phyloP scores from a whole-genome alignment of 1,140 invertebrate genomes.

The Cydia pomonella region DNA sequence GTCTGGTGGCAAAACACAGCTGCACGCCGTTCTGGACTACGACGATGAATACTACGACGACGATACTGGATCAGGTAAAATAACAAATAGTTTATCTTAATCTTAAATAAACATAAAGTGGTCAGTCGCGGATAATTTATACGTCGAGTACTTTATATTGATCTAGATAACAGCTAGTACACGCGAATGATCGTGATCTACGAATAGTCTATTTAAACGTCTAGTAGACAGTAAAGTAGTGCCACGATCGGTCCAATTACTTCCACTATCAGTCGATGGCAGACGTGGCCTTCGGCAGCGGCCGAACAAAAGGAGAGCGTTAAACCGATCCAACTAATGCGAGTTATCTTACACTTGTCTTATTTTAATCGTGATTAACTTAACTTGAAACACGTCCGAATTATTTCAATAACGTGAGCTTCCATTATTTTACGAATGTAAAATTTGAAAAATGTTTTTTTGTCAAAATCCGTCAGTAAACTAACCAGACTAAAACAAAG shows the following conservation, averaged over 20 bases:
- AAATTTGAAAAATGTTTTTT: not conserved
- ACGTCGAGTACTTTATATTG: slow-evolving; percentile 32
- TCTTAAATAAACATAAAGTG: slow-evolving; percentile 36
- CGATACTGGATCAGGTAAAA: slow-evolving; percentile 61
- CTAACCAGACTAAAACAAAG: too few species aligned
- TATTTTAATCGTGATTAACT: slow-evolving; percentile 22
- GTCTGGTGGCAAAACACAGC: slow-evolving; percentile 82
- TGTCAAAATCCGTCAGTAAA: too few species aligned
- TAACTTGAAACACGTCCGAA: not conserved
- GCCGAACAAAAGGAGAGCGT: slow-evolving; percentile 42
- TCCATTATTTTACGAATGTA: not conserved
- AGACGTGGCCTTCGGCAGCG: slow-evolving; percentile 43
- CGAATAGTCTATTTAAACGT: slow-evolving; percentile 33
- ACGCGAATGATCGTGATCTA: slow-evolving; percentile 38
- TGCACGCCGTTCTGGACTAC: slow-evolving; percentile 87
- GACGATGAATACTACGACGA: slow-evolving; percentile 83
- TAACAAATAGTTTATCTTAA: slow-evolving; percentile 31
- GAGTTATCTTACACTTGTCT: slow-evolving; percentile 29
- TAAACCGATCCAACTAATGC: slow-evolving; percentile 36
- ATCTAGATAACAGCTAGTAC: slow-evolving; percentile 40
- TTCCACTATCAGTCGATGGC: slow-evolving; percentile 57
- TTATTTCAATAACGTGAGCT: not conserved
- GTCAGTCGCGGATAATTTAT: slow-evolving; percentile 42
- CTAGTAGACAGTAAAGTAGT: slow-evolving; percentile 33
- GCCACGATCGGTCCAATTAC: slow-evolving; percentile 56